These are phyloP conservation scores for Tetrapedia diversipes DNA, from an alignment of 2,888 invertebrate genomes.

Conservation along the genomic window DNA sequence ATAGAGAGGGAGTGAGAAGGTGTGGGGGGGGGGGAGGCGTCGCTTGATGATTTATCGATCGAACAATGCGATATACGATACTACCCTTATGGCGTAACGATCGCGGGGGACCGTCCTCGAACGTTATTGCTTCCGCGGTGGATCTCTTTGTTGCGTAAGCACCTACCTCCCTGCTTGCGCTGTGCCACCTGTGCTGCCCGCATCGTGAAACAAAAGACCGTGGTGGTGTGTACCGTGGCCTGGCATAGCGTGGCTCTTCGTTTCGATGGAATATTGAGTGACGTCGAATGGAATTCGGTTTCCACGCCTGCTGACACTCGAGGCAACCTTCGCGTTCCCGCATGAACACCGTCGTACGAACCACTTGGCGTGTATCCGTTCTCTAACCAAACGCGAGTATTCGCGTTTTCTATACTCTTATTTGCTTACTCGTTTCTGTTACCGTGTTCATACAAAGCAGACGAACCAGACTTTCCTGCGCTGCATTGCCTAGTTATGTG, in stretches of 20 bases:
- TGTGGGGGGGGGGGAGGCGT: not conserved
- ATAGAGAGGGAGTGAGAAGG: no score
- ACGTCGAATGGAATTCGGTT: slow-evolving; percentile 74
- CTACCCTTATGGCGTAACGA: slow-evolving; percentile 74
- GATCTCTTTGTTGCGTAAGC: slow-evolving; percentile 66
- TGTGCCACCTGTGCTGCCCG: slow-evolving; percentile 73
- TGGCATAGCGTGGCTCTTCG: slow-evolving; percentile 20
- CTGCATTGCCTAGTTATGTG: no score
- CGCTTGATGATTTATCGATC: slow-evolving; percentile 69
- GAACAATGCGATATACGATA: slow-evolving; percentile 76
- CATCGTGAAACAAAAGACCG: slow-evolving; percentile 74
- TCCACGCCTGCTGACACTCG: slow-evolving; percentile 65
- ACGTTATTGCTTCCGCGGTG: slow-evolving; percentile 49
- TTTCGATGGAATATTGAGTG: slow-evolving; percentile 76
- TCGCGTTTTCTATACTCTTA: no score
- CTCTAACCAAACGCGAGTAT: not conserved
- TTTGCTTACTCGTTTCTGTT: no score
- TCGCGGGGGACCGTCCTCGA: slow-evolving; percentile 52
- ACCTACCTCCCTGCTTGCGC: slow-evolving; percentile 40
- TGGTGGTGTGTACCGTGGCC: slow-evolving; percentile 20
- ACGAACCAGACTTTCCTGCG: no score
- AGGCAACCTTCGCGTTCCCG: slow-evolving; percentile 36
- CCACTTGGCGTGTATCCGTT: slow-evolving; percentile 25
- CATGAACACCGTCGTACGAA: not conserved
- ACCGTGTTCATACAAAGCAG: no score